Evolutionary conservation across 2,797 vertebrate genomes (phyloP).

Genomic region (Acrocephalus scirpaceus): DNA sequence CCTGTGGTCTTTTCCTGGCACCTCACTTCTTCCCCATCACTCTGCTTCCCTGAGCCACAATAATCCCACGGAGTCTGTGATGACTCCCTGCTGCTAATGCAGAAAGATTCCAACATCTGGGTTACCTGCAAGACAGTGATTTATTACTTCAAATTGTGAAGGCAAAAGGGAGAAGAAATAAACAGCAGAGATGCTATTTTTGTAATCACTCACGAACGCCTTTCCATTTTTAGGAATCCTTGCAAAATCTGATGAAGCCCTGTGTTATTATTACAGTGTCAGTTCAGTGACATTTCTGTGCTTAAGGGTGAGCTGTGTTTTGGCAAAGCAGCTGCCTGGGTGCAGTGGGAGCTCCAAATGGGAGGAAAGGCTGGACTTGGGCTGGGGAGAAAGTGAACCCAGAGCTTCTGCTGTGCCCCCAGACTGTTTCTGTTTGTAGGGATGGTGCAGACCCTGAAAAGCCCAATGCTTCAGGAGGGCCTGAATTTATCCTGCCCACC

Average conservation of each 20-base stretch:
- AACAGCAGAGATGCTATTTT: slow-evolving; percentile 58
- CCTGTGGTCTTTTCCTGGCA: slow-evolving; percentile 18
- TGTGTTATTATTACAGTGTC: slow-evolving; percentile 3
- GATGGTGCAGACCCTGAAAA: neutral
- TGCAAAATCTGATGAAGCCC: slow-evolving; percentile 29
- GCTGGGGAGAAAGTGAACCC: neutral
- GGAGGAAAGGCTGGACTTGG: neutral
- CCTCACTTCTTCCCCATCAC: neutral
- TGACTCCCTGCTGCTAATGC: slow-evolving; percentile 66
- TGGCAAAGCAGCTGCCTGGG: neutral
- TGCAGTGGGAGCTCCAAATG: neutral
- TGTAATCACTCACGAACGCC: neutral
- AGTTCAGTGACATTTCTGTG: slow-evolving; percentile 29
- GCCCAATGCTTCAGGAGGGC: neutral
- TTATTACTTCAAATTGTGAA: slow-evolving; percentile 14
- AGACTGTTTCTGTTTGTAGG: neutral
- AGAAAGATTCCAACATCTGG: slow-evolving; percentile 76
- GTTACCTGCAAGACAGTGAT: slow-evolving; percentile 72
- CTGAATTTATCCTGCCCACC: neutral
- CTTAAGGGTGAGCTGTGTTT: slow-evolving; percentile 33
- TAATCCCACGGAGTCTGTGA: neutral
- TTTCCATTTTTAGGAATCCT: slow-evolving; percentile 58
- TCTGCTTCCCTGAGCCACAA: slow-evolving; percentile 36
- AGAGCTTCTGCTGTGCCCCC: neutral
- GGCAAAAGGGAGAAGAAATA: slow-evolving; percentile 9